phyloP scores from a whole-genome alignment of 2,113 vertebrate species.

The Tor tambroides region DNA sequence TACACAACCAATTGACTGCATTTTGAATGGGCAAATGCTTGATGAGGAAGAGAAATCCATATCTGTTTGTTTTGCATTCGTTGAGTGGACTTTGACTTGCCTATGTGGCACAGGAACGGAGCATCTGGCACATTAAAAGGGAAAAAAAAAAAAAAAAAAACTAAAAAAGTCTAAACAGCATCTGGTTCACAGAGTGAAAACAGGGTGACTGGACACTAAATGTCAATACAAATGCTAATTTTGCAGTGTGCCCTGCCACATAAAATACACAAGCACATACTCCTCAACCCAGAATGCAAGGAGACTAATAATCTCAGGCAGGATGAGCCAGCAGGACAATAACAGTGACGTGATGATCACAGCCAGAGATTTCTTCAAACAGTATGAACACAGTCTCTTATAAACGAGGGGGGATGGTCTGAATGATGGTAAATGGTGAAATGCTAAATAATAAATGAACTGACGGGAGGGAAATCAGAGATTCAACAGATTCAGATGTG shows the following conservation, averaged over 20 bases:
- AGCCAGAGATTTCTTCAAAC: background rate
- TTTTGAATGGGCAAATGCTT: background rate
- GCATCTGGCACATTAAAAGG: slow-evolving; percentile 2
- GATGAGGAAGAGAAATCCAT: background rate
- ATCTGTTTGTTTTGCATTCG: slow-evolving; percentile 14
- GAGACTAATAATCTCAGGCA: background rate
- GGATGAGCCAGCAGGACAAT: background rate
- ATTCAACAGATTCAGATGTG: slow-evolving; percentile 12
- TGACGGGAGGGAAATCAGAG: slow-evolving; percentile 38
- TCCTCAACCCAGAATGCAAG: background rate
- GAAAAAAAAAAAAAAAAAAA: slow-evolving; percentile 18
- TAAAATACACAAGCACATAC: background rate
- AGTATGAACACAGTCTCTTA: background rate
- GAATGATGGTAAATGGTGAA: background rate
- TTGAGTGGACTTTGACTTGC: slow-evolving; percentile 3
- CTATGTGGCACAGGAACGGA: slow-evolving; percentile 10
- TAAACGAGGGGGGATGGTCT: background rate
- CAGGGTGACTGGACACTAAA: background rate
- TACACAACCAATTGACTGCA: slow-evolving; percentile 14
- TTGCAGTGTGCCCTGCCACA: background rate
- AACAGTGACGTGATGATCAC: background rate
- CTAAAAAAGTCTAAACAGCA: background rate
- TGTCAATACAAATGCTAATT: background rate
- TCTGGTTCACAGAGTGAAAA: slow-evolving; percentile 5
- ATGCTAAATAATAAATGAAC: slow-evolving; percentile 6